Evolutionary conservation across 2,113 vertebrate genomes (phyloP), one percentile per base, ranked within the genome.

Genomic region (Coryphaenoides rupestris): DNA sequence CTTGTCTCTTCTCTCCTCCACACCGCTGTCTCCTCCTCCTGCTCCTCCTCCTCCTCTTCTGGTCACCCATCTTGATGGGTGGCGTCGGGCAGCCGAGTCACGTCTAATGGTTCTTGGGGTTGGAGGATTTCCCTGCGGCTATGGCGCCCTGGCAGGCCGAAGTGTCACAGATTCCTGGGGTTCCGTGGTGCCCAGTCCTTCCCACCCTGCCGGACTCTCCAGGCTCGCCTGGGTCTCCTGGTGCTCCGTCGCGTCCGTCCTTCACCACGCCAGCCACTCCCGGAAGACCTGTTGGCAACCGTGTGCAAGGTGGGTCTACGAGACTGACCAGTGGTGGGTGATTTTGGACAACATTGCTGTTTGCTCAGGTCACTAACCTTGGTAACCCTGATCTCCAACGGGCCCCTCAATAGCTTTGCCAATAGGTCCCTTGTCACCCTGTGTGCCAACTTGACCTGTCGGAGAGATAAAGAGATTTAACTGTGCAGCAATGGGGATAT

Each of bases 131-230:
- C 80, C 90, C 88, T 55, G 87, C 92, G 54, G 80, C 68, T 10
- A 90, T 74, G 9, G 96, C 89, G 83, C 97, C 97, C 87, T 98
- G 97, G 84, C 97, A 99, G 64, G 95, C 95, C 0, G 96, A 92
- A 1, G 96, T 98, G 76, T 99, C 96, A 17, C 97, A 99, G 77
- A 97, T 95, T 75, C 97, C 97, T 1, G 95, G 95, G 17, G 95
- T 88, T 70, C 97, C 97, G 75, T 95, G 95, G 81, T 94, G 95
- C 15, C 97, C 97, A 1, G 82, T 55, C 62, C 93, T 84, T 6
- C 97, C 97, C 1, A 90, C 85, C 78, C 91, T 88, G 49, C 96
- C 97, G 1, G 92, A 55, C 66, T 98, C 96, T 47, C 97, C 97
- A 3, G 95, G 90, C 68, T 93, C 90, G 53, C 97, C 97, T 0